These are phyloP conservation scores for Poecilobothrus nobilitatus DNA, from an alignment of 2,888 invertebrate species.

Conservation along the genomic window DNA sequence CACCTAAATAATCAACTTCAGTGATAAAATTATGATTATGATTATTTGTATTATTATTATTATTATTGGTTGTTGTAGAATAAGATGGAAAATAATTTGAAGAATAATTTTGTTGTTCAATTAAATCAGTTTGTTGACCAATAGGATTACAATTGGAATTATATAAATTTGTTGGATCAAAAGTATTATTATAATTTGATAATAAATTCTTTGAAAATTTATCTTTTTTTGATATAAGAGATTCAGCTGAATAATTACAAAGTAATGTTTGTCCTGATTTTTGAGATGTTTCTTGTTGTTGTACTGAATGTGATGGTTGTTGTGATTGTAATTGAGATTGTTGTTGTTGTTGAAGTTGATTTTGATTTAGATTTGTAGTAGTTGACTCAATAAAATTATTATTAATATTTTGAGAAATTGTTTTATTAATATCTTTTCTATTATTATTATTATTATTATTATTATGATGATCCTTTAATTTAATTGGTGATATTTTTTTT, in stretches of 20 bases:
- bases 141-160: neutral
- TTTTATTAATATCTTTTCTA: neutral
- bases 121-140: neutral
- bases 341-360: neutral
- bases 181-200: neutral
- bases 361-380: neutral
- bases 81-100: slow-evolving; percentile 3
- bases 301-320: no score
- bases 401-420: neutral
- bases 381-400: neutral
- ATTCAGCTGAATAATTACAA: slow-evolving; percentile 27
- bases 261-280: slow-evolving; percentile 22
- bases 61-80: neutral
- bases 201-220: slow-evolving; percentile 15
- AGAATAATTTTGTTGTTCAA: neutral
- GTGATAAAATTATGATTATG: neutral
- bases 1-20: slow-evolving; percentile 8
- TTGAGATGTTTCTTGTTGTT: slow-evolving; percentile 2
- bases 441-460: no score
- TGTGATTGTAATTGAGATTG: no score
- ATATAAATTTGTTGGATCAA: neutral
- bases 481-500: neutral
- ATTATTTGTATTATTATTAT: neutral
- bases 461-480: neutral
- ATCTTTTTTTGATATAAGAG: slow-evolving; percentile 25